Conservation (phyloP, 2,888 invertebrate genomes). For the Calliopum simillimum region DNA sequence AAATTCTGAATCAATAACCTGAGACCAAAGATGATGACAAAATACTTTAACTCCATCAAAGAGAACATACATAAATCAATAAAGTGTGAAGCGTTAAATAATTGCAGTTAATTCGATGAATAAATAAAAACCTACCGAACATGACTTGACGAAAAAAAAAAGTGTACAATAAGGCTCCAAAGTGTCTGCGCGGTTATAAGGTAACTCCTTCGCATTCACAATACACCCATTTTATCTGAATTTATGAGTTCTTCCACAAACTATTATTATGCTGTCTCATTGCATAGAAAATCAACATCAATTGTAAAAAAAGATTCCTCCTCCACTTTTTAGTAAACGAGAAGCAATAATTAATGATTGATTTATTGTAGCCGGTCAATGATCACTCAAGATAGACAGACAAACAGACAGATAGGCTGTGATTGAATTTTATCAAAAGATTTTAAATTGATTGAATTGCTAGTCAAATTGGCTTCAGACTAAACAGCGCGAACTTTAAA, state of each 20-base stretch:
- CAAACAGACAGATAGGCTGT: background rate
- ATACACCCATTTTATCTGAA: background rate
- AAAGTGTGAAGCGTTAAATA: conserved; percentile 16
- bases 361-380: conserved; percentile 53
- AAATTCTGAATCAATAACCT: too few relatives aligned
- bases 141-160: background rate
- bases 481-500: background rate
- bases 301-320: conserved; percentile 13
- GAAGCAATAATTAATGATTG: conserved; percentile 53
- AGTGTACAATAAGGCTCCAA: conserved; percentile 50
- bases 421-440: conserved; percentile 3
- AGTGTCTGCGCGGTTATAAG: conserved; percentile 48
- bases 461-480: conserved; percentile 29
- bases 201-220: background rate
- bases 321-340: background rate
- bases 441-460: conserved; percentile 24
- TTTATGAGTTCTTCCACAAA: background rate
- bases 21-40: too few relatives aligned
- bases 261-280: conserved; percentile 42
- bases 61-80: background rate
- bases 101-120: conserved; percentile 12
- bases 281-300: conserved; percentile 36
- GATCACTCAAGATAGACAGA: background rate
- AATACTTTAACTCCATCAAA: too few relatives aligned
- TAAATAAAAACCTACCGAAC: conserved; percentile 20